Evolutionary conservation across 2,888 invertebrate species (phyloP).

Genomic region (Alitta virens): DNA sequence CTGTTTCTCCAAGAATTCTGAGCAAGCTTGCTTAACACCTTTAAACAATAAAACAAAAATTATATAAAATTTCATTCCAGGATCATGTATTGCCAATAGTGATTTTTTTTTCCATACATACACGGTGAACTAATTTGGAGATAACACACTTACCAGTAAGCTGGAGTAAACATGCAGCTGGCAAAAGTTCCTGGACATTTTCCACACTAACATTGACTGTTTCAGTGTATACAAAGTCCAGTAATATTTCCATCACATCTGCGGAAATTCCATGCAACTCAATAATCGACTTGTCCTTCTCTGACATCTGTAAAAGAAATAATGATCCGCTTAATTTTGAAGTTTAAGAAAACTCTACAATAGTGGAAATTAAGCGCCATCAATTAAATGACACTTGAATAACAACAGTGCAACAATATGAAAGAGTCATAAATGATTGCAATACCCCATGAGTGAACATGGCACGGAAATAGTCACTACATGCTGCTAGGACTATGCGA

Average conservation of each 20-base stretch:
- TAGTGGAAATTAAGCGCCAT: no score
- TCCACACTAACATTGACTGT: constrained; percentile 52
- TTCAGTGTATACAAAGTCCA: constrained; percentile 56
- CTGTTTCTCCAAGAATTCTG: constrained; percentile 53
- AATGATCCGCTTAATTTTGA: no score
- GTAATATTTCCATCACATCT: constrained; percentile 47
- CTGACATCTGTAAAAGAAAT: constrained; percentile 48
- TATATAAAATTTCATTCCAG: no score
- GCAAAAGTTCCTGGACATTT: constrained; percentile 56
- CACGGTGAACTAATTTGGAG: no score
- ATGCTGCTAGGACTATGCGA: constrained; percentile 53
- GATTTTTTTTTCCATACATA: no score
- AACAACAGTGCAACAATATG: not conserved
- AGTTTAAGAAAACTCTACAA: no score
- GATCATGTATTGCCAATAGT: no score
- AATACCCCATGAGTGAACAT: constrained; percentile 55
- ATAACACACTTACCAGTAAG: constrained; percentile 40
- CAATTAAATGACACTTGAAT: no score
- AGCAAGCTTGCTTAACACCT: constrained; percentile 55
- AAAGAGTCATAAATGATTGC: not conserved
- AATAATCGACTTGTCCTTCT: constrained; percentile 43
- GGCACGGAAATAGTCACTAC: constrained; percentile 56
- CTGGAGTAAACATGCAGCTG: constrained; percentile 55
- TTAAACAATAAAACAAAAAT: no score
- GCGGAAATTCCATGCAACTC: constrained; percentile 51